Conservation (phyloP, 2,113 vertebrate genomes). For the Ochotona princeps region DNA sequence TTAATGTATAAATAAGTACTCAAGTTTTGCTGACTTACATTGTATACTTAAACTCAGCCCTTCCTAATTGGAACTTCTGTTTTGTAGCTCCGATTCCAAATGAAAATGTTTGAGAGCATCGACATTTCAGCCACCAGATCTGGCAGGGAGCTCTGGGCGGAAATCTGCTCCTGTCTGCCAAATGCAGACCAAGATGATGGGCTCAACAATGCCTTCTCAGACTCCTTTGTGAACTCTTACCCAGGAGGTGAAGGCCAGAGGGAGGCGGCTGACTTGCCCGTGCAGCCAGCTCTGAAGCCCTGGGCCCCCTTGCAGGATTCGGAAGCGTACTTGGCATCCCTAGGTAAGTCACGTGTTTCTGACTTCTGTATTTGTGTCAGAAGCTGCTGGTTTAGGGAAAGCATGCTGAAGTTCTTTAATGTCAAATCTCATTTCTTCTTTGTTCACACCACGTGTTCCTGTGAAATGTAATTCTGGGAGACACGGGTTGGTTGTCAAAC, state of each 20-base stretch:
- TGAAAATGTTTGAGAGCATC: constrained; percentile 91
- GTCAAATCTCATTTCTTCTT: constrained; percentile 32
- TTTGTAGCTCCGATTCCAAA: constrained; percentile 74
- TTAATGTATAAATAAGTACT: background rate
- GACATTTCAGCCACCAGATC: constrained; percentile 85
- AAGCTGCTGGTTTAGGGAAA: constrained; percentile 23
- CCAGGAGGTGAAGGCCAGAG: background rate
- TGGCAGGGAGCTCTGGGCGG: constrained; percentile 94
- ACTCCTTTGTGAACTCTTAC: constrained; percentile 89
- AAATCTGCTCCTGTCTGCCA: constrained; percentile 92
- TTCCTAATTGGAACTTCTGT: background rate
- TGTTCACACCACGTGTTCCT: background rate
- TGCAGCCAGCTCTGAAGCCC: constrained; percentile 74
- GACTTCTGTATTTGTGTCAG: background rate
- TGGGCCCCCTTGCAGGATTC: constrained; percentile 97
- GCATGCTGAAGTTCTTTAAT: constrained; percentile 17
- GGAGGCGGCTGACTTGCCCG: background rate
- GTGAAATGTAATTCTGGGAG: constrained; percentile 5
- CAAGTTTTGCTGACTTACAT: background rate
- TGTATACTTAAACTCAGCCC: background rate
- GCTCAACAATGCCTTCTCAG: constrained; percentile 87
- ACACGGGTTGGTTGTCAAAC: constrained; percentile 22
- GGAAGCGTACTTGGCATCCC: constrained; percentile 93
- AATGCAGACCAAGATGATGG: constrained; percentile 73
- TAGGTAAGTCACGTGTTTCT: constrained; percentile 88